Evolutionary conservation across 2,797 vertebrate species (phyloP), one percentile per base, ranked within the genome.

Genomic region (Sorex maritimensis): DNA sequence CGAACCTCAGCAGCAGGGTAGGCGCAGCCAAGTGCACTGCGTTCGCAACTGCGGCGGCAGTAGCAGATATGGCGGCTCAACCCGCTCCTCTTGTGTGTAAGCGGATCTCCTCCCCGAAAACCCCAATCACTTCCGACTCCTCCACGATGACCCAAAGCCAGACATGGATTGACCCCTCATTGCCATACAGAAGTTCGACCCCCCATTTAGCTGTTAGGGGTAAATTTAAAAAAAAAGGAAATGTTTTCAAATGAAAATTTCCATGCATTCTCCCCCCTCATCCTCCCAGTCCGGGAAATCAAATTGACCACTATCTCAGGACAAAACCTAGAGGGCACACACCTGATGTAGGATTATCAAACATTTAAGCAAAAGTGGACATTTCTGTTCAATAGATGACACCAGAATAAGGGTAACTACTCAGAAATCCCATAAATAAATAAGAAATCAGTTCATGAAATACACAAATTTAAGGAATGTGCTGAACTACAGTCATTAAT

Each of bases 71-170:
- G 97, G 96, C 97, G 97, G 97, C 97, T 99, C 98, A 99, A 98
- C 98, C 98, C 98, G 99, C 86, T 98, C 99, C 99, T 98, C 99
- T 98, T 98, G 97, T 98, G 96, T 96, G 71, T 82, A 92, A 96
- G 95, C 96, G 97, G 95, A 96, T 96, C 97, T 97, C 97, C 96
- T 96, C 97, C 96, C 96, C 96, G 88, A 91, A 95, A 44, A 44
- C 83, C 94, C 92, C 92, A 92, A 95, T 93, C 96, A 96, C 97
- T 96, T 97, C 97, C 97, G 95, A 96, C 91, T 97, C 94, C 94
- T 94, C 95, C 96, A 96, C 95, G 81, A 77, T 96, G 94, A 97
- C 97, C 97, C 95, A 84, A 96, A 90, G 96, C 97, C 82, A 30
- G 95, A 96, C 90, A 81, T 97, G 92, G 94, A 96, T 10, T 97